phyloP scores from a whole-genome alignment of 2,113 vertebrate species.

The Oplegnathus fasciatus region DNA sequence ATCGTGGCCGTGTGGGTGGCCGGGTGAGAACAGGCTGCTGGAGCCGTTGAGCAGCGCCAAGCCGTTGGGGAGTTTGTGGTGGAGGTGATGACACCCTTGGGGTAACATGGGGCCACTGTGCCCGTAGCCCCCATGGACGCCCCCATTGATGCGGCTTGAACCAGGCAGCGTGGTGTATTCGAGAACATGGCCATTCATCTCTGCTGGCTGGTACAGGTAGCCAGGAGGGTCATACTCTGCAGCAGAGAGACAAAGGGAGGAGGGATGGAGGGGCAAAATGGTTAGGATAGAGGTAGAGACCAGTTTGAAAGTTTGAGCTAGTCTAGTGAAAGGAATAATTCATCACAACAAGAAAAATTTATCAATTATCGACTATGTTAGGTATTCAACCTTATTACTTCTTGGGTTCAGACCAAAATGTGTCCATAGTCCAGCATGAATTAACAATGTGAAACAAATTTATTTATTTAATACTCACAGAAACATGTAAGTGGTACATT shows the following conservation, averaged over 20 bases:
- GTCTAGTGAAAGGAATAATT: background rate
- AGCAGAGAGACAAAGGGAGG: conserved; percentile 3
- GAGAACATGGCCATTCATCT: conserved; percentile 88
- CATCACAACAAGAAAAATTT: background rate
- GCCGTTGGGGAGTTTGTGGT: conserved; percentile 88
- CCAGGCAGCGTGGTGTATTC: conserved; percentile 90
- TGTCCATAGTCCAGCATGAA: background rate
- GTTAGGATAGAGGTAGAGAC: background rate
- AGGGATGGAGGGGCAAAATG: background rate
- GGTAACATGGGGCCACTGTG: conserved; percentile 81
- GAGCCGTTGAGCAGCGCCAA: conserved; percentile 85
- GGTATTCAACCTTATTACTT: background rate
- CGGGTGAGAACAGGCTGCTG: conserved; percentile 78
- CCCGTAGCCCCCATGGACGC: conserved; percentile 84
- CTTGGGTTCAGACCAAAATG: background rate
- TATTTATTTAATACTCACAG: background rate
- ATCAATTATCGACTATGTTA: too few species aligned
- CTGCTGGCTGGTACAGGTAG: conserved; percentile 91
- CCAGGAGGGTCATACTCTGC: conserved; percentile 93
- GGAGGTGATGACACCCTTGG: conserved; percentile 89
- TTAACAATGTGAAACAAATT: background rate
- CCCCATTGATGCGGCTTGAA: conserved; percentile 84
- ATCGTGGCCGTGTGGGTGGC: conserved; percentile 81
- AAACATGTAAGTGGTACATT: background rate
- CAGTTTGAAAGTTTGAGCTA: background rate